Conservation (phyloP, 2,888 invertebrate genomes). For the Nymphalis urticae region DNA sequence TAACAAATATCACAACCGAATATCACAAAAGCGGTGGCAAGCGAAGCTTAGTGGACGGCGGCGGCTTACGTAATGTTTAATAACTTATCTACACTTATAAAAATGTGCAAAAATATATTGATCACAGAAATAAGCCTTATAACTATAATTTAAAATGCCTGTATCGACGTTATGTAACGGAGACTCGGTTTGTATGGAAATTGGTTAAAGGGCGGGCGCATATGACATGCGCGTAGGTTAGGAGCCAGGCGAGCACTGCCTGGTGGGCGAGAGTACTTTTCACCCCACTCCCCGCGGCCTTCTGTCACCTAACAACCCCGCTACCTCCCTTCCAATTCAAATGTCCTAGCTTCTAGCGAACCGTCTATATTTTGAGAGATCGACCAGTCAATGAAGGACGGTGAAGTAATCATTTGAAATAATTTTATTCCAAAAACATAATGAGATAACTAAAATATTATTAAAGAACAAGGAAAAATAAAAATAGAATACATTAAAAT, state of each 20-base stretch:
- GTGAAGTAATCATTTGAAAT: not conserved
- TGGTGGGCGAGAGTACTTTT: conserved; percentile 44
- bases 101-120: conserved; percentile 76
- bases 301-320: conserved; percentile 41
- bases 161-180: conserved; percentile 72
- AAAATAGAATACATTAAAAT: too few relatives aligned
- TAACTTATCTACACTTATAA: conserved; percentile 70
- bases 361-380: conserved; percentile 12
- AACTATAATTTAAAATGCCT: conserved; percentile 67
- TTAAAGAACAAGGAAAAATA: too few relatives aligned
- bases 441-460: too few relatives aligned
- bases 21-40: conserved; percentile 80
- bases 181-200: conserved; percentile 66
- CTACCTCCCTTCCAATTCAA: conserved; percentile 37
- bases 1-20: conserved; percentile 77
- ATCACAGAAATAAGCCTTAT: conserved; percentile 80
- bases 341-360: conserved; percentile 33
- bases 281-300: conserved; percentile 39
- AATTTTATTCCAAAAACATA: too few relatives aligned
- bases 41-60: conserved; percentile 81
- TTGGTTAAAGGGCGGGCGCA: conserved; percentile 57
- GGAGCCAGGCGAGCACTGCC: conserved; percentile 75
- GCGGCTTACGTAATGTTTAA: conserved; percentile 74
- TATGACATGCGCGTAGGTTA: conserved; percentile 72
- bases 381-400: conserved; percentile 3